Evolutionary conservation across 2,113 vertebrate species (phyloP).

Genomic region (Zeus faber): DNA sequence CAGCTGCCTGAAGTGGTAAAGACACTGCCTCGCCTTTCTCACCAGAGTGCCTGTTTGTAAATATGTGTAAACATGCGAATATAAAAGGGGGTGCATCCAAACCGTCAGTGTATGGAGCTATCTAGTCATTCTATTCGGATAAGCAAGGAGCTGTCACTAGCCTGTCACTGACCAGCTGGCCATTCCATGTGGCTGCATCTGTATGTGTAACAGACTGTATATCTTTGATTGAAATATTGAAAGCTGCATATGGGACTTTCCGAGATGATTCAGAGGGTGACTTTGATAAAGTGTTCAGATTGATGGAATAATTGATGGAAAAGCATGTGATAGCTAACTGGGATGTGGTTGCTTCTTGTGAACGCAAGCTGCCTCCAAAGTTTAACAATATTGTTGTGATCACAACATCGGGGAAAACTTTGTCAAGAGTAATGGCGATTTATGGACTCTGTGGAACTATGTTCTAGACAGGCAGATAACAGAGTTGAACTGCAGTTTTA

Average conservation of each 20-base stretch:
- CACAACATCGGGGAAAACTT: background rate
- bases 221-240: conserved; percentile 17
- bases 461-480: background rate
- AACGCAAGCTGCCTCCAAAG: conserved; percentile 11
- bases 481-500: background rate
- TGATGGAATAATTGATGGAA: conserved; percentile 2
- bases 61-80: too few species aligned
- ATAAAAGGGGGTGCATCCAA: too few species aligned
- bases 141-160: too few species aligned
- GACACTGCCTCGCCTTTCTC: too few species aligned
- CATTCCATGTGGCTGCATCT: too few species aligned
- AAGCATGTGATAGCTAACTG: conserved; percentile 13
- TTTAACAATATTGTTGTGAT: background rate
- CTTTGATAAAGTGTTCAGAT: conserved; percentile 7
- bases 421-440: conserved; percentile 1
- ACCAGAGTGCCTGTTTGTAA: too few species aligned
- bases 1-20: too few species aligned
- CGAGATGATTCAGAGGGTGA: conserved; percentile 4
- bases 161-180: too few species aligned
- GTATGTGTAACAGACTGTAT: conserved; percentile 14
- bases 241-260: conserved; percentile 8
- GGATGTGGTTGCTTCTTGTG: conserved; percentile 15
- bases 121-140: too few species aligned
- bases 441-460: background rate
- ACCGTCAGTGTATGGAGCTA: too few species aligned